Evolutionary conservation across 2,113 vertebrate genomes (phyloP).

Genomic region (Chaenogobius annularis): DNA sequence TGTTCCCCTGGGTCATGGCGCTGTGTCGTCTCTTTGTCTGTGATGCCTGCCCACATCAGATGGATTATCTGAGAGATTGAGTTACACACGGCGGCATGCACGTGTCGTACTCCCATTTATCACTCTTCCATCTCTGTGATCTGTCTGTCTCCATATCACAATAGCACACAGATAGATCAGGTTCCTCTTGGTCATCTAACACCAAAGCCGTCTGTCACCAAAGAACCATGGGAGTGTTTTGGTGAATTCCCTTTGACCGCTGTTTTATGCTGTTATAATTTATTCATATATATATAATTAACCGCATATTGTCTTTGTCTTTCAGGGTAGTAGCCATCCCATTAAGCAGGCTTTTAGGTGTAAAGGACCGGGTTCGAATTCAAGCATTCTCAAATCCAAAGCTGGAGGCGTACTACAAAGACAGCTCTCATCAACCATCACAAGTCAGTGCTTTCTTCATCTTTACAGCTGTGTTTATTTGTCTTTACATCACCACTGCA

Average conservation of each 20-base stretch:
- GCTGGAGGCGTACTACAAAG: slow-evolving; percentile 82
- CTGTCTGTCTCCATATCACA: slow-evolving; percentile 12
- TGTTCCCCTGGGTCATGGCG: slow-evolving; percentile 20
- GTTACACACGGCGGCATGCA: slow-evolving; percentile 39
- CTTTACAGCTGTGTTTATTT: not conserved
- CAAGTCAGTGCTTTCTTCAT: slow-evolving; percentile 68
- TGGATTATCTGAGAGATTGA: slow-evolving; percentile 49
- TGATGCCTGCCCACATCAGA: slow-evolving; percentile 26
- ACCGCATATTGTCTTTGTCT: slow-evolving; percentile 2
- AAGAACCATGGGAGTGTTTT: slow-evolving; percentile 13
- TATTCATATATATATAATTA: not conserved
- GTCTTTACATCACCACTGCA: not conserved
- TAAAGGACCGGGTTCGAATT: slow-evolving; percentile 76
- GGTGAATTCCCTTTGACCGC: slow-evolving; percentile 16
- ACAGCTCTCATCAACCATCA: slow-evolving; percentile 61
- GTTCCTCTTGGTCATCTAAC: slow-evolving; percentile 48
- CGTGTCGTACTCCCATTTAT: slow-evolving; percentile 16
- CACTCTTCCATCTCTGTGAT: slow-evolving; percentile 19
- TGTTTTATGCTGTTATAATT: slow-evolving; percentile 23
- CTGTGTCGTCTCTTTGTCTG: slow-evolving; percentile 44
- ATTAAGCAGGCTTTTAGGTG: slow-evolving; percentile 78
- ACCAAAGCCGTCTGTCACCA: slow-evolving; percentile 32
- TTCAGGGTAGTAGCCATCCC: slow-evolving; percentile 80
- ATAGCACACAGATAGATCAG: slow-evolving; percentile 32
- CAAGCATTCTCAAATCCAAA: slow-evolving; percentile 65